Base-by-base conservation (phyloP, 2,113 vertebrate genomes). In the Alexandromys fortis region DNA sequence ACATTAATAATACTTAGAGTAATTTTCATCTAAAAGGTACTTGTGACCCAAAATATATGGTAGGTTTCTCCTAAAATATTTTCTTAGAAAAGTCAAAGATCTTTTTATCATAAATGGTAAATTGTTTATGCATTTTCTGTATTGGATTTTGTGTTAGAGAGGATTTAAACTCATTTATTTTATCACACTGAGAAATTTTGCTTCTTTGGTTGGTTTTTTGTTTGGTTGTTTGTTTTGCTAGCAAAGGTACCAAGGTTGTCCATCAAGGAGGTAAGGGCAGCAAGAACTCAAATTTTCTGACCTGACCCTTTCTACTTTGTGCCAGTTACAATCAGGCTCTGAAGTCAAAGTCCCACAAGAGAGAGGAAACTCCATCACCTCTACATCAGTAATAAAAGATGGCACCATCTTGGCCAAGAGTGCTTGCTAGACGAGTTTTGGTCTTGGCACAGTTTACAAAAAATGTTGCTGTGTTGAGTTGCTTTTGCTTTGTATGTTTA, bases 31-130 rank as follows among this genome's bases (percentile, higher is more conserved):
- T 83, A 94, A 94, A 83, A 52, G 63, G 1, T 7, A 89, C 55
- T 79, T 28, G 17, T 61, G 52, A 94, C 58, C 28, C 22, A 63
- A 81, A 83, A 4, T 85, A 22, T 91, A 65, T 76, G 16, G 81
- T 65, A 2, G 7, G 4, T 65, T 72, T 55, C 35, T 85, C 24
- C 42, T 63, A 35, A 70, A 38, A 92, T 24, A 83, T 21, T 33
- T 90, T 95, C n/a, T 86, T 94, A 30, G 35, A 49, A 92, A 94
- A 49, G 5, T 45, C 33, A 70, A n/a, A 7, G 70, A n/a, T 63
- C 19, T 73, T 42, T 79, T 79, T 75, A 76, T 49, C n/a, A 63
- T 90, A 19, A 85, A 85, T 81, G 11, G 42, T 73, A 75, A 89
- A 33, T 67, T 58, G 3, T 35, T 49, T 87, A 42, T 86, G 9